Base-by-base conservation (phyloP, 2,888 invertebrate genomes). In the Cerceris rybyensis region DNA sequence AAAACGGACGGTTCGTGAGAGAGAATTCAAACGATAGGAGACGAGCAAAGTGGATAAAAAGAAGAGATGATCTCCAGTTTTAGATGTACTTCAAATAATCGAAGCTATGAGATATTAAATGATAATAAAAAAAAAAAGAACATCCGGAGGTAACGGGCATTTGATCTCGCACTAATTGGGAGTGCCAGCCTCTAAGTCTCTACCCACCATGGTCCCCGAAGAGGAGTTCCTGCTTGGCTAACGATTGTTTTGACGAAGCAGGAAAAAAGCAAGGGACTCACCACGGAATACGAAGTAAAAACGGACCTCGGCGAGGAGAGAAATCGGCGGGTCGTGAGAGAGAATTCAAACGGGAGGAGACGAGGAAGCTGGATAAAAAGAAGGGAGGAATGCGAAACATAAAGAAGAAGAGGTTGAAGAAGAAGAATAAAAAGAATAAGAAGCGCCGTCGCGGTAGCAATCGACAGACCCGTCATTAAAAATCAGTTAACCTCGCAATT, bases 401-500 rank as follows among this genome's bases (percentile, higher is more conserved):
- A 78, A 78, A 70, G 42, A 64, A 16, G 66, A 46, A 69, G 58
- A 75, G 67, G 49, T 60, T 61, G 16, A 63, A 61, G 58, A 54
- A 42, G 73, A 28, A 9, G 68, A 61, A 17, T 64, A 49, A 70
- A 52, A 76, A 69, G 46, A 74, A 73, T 17, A 64, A 63, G 59
- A 59, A 42, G 75, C 67, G 75, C 70, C 75, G 77, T 78, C 81
- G 84, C 84, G 74, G 85, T 83, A 80, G 85, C 82, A 77, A 86
- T 82, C 79, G 82, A 72, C 79, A 70, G 74, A 82, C 86, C 85
- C 74, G 73, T 83, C 86, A 87, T 86, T 86, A 86, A 86, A 86
- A 86, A 87, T 86, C 87, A 86, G 86, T 87, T 86, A 86, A 86
- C 86, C 87, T 81, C 79, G 84, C 81, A 87, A 82, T 86, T 84